Evolutionary conservation across 2,113 vertebrate species (phyloP), one percentile per base, ranked within the genome.

Genomic region (Ophthalmolycus amberensis): DNA sequence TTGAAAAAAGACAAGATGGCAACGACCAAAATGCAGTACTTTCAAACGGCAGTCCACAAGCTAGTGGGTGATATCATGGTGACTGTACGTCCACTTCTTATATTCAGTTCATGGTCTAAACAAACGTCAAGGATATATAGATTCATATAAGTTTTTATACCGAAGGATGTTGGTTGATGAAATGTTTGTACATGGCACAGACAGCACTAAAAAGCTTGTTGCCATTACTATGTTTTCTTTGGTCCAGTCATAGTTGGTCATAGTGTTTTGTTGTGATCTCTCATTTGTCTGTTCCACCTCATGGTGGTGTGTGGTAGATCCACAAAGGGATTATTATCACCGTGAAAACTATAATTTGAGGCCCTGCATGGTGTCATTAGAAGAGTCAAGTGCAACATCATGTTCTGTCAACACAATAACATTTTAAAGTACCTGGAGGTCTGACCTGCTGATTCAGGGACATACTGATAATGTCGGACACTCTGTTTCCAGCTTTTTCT

Each of bases 261-360:
- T 4, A 32, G 48, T 84, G 75, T 82, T 65, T 84, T 73, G 11
- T 27, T 77, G 46, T 85, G 69, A 88, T 77, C 75, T 75, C 75
- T 85, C 82, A 64, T 79, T 15, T 67, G 27, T 65, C 65, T 66
- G 29, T 37, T 64, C n/a, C 27, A 29, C 58, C 27, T 86, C n/a
- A 25, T 32, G 8, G 16, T 67, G 81, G 37, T 67, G 58, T 72
- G 74, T 44, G 76, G 76, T 54, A 22, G 27, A 40, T 16, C 42
- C 16, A 71, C 67, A 42, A 37, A 71, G 68, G 14, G 72, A 64
- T 79, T 64, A 54, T 75, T 82, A 79, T 72, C 29, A 54, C 27
- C 48, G 40, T 1, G 42, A 75, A 83, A 87, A 84, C 90, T 88
- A 75, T 86, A 29, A 91, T 90, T 89, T 88, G 20, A 14, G 42